A percentile compares a stretch with the other conserved stretches of the same genome.
Evolutionary conservation across 2,113 vertebrate species (phyloP).

Genomic region (Sciurus niger): DNA sequence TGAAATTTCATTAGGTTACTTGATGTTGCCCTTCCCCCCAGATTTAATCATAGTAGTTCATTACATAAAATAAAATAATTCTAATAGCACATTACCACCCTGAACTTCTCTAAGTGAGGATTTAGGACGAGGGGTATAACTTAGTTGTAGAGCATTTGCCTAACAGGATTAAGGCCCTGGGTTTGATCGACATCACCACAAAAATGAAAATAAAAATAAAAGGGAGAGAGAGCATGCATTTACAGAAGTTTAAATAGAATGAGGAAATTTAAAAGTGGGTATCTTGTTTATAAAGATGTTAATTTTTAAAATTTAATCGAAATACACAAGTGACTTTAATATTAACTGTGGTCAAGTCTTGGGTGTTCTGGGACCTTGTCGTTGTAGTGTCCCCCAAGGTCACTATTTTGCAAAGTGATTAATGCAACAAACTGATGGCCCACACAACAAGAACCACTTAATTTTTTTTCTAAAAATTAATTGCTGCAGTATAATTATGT

Average conservation of each 20-base stretch:
- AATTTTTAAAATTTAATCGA: neutral
- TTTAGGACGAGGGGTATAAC: neutral
- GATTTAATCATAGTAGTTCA: neutral
- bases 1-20: slow-evolving; percentile 24
- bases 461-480: neutral
- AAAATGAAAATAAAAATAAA: too few relatives aligned
- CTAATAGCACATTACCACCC: too few relatives aligned
- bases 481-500: neutral
- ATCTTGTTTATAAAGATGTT: slow-evolving; percentile 24
- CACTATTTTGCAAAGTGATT: neutral
- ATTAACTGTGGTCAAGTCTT: neutral
- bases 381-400: accelerated
- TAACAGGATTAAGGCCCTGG: neutral
- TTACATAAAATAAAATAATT: neutral
- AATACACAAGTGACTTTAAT: neutral
- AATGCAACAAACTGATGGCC: neutral
- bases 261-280: neutral
- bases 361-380: neutral
- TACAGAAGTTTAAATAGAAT: neutral
- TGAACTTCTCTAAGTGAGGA: neutral
- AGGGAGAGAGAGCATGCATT: neutral
- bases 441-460: neutral
- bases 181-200: neutral
- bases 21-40: slow-evolving; percentile 9
- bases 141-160: neutral